Evolutionary conservation across 1,140 invertebrate genomes (phyloP), one percentile per base, ranked within the genome.

Genomic region (Proctacanthus coquilletti): DNA sequence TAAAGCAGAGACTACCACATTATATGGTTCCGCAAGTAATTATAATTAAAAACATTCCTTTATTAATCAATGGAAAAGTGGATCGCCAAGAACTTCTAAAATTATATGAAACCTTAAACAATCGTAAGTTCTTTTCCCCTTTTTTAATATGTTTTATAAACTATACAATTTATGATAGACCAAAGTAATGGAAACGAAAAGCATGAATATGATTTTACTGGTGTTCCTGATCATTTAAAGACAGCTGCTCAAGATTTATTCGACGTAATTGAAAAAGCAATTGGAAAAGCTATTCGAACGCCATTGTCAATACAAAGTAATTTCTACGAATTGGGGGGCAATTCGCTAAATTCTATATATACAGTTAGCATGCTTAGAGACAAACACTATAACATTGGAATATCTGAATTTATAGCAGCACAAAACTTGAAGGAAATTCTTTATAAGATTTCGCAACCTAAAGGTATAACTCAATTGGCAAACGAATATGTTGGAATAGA

Each of bases 311-410:
- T 72, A 0, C 60, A 70, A 9, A 68, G 75, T 1, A 85, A 84
- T 46, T 91, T 87, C 55, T 88, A 83, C 50, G 72, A 84, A 40
- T 64, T 87, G 19, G 85, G 85, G 10, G 84, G 85, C 14, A 86
- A 88, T 51, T 88, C 84, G 0, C 63, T 91, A 2, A 88, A 88
- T 52, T 85, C 83, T 0, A 75, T 89, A 23, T 78, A 73, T 39
- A 84, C 81, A 0, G 79, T 89, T 4, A 80, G 80, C 0, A 70
- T 73, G 48, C 56, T 89, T 23, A 64, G 71, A n/a, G 78, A 86
- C 34, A 72, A 75, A 49, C 82, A 82, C 41, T 85, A 77, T 52
- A 65, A 70, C 41, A 81, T 89, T 42, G 71, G 72, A 40, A 82
- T 87, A 20, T 75, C 73, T 10, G 80, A 86, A 49, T 87, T 87